Evolutionary conservation across 2,888 invertebrate genomes (phyloP), one percentile per base, ranked within the genome.

Genomic region (Clepsis dumicolana): DNA sequence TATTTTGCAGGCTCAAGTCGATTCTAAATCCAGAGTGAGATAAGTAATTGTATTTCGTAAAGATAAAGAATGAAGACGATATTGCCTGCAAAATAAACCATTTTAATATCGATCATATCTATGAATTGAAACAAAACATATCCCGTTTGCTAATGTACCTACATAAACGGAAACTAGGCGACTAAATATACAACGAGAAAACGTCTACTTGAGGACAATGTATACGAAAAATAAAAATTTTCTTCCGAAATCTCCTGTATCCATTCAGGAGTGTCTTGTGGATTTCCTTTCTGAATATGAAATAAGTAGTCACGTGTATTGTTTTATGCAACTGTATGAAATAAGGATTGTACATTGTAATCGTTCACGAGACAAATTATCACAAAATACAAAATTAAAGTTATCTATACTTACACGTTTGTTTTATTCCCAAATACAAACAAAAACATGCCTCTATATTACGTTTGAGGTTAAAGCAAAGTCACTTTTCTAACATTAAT

Each of bases 281-380:
- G 83, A 80, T 83, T 82, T 83, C 77, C 82, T 84, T 80, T 78
- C 80, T 80, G 83, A 86, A 89, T 87, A 82, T 77, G 77, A 81
- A 86, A 81, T 80, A 80, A 82, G 83, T 89, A 89, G 86, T 83
- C 79, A 80, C 78, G 76, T 84, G 68, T 86, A 85, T 89, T 85
- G 79, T 88, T 90, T 88, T 88, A 85, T 78, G 80, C 82, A 85
- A 88, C 83, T 89, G 80, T 91, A 89, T 87, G 81, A 78, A 76
- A 82, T 88, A 91, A 88, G 84, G 84, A 75, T 82, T 93, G 90
- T 93, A 91, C 80, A 93, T 91, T 91, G 84, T 93, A 92, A 91
- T 88, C 88, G 82, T 89, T 90, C 84, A 87, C 85, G 77, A 86
- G 84, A 84, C 78, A 85, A 87, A 87, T 82, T 87, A 87, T 89